phyloP scores from a whole-genome alignment of 2,797 vertebrate genomes.

The Yasuhikotakia modesta region DNA sequence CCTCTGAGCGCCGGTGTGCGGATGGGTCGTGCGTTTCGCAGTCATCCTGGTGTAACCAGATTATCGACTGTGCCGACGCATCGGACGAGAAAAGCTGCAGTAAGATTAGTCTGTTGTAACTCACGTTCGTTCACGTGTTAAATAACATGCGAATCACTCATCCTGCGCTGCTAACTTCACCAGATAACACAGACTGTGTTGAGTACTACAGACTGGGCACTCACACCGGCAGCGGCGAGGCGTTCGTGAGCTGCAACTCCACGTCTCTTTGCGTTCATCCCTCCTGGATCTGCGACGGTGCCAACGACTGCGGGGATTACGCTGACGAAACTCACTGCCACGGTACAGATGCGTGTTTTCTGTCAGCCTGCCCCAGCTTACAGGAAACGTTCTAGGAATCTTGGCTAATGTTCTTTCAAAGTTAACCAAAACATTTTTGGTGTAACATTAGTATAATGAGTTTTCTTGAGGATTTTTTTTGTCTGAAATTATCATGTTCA shows the following conservation, averaged over 20 bases:
- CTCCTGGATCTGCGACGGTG: constrained; percentile 93
- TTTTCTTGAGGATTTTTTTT: no score
- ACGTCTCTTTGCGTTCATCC: constrained; percentile 94
- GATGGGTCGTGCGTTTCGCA: constrained; percentile 87
- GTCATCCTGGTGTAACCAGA: constrained; percentile 91
- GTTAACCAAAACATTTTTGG: no score
- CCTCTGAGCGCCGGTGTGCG: constrained; percentile 84
- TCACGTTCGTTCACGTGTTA: constrained; percentile 46
- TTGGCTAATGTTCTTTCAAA: no score
- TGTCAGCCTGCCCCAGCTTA: no score
- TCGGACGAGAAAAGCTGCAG: constrained; percentile 94
- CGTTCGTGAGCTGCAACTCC: constrained; percentile 93
- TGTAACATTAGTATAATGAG: no score
- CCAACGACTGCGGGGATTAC: constrained; percentile 95
- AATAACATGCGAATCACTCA: constrained; percentile 2
- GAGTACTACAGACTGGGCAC: constrained; percentile 94
- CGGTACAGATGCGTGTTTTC: constrained; percentile 64
- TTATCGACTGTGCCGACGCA: constrained; percentile 91
- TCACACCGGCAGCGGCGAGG: constrained; percentile 66
- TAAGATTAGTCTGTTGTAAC: constrained; percentile 72
- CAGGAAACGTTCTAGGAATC: no score
- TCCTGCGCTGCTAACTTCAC: constrained; percentile 37
- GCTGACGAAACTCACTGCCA: constrained; percentile 91
- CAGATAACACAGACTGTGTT: constrained; percentile 89
- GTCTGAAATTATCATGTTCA: no score